Evolutionary conservation across 2,797 vertebrate species (phyloP).

Genomic region (Urophycis tenuis): DNA sequence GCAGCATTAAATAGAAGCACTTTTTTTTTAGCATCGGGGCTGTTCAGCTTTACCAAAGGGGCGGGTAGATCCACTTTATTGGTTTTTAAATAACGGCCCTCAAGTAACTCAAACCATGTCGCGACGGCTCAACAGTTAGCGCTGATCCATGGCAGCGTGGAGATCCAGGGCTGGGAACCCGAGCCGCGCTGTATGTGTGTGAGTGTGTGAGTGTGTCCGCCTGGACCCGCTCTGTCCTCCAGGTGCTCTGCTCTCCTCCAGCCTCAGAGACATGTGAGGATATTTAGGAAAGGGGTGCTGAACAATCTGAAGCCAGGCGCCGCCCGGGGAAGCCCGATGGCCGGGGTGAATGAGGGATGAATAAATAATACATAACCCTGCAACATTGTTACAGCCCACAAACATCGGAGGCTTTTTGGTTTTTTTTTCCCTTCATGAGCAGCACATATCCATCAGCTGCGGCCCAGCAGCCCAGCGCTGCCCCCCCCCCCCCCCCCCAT

Average conservation of each 20-base stretch:
- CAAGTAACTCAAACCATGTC: conserved; percentile 15
- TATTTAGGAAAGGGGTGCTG: not conserved
- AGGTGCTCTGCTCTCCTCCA: not conserved
- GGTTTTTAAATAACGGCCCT: conserved; percentile 34
- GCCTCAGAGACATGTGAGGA: not conserved
- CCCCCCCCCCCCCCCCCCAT: conserved; percentile 32
- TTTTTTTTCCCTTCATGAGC: conserved; percentile 23
- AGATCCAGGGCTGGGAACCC: not conserved
- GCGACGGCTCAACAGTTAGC: not conserved
- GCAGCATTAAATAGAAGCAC: not conserved
- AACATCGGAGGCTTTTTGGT: not conserved
- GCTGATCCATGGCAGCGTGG: not conserved
- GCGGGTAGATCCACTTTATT: conserved; percentile 15
- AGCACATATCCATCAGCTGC: conserved; percentile 46
- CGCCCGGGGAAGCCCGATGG: not conserved
- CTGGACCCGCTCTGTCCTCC: no score
- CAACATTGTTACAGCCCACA: conserved; percentile 22
- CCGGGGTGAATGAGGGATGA: not conserved
- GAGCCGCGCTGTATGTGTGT: not conserved
- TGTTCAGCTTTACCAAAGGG: conserved; percentile 3
- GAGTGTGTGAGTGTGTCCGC: not conserved
- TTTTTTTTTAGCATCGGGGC: not conserved
- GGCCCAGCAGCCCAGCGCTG: conserved; percentile 37
- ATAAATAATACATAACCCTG: conserved; percentile 40
- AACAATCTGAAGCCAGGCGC: not conserved